These are phyloP conservation scores for Lasius fuliginosus DNA, from an alignment of 2,888 invertebrate genomes.

Conservation along the genomic window DNA sequence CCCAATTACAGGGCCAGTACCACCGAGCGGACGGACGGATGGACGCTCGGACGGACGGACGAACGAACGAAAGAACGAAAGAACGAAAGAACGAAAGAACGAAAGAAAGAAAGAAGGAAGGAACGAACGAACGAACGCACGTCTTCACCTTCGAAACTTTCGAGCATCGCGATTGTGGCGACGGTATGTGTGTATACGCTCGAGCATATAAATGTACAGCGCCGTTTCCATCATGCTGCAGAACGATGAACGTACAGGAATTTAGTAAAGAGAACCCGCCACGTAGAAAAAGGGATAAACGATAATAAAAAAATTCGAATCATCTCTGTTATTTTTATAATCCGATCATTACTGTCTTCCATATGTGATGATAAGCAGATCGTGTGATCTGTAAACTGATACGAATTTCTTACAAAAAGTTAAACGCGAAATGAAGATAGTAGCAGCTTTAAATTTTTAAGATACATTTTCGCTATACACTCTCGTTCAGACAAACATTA, in stretches of 20 bases:
- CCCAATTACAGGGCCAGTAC: slow-evolving; percentile 86
- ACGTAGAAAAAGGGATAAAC: slow-evolving; percentile 72
- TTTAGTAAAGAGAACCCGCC: slow-evolving; percentile 67
- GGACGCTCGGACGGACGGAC: slow-evolving; percentile 25
- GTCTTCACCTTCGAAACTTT: slow-evolving; percentile 82
- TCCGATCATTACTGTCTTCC: not conserved
- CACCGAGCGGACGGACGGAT: slow-evolving; percentile 78
- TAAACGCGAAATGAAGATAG: not conserved
- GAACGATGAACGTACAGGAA: slow-evolving; percentile 65
- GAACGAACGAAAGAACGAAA: slow-evolving; percentile 65
- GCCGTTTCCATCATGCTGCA: slow-evolving; percentile 64
- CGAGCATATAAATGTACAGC: slow-evolving; percentile 21
- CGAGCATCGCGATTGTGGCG: slow-evolving; percentile 77
- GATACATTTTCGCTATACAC: not conserved
- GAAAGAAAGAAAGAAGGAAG: slow-evolving; percentile 51
- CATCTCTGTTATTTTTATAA: slow-evolving; percentile 50
- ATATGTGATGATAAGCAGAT: slow-evolving; percentile 1
- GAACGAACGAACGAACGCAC: slow-evolving; percentile 80
- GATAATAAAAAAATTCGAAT: slow-evolving; percentile 66
- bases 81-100: slow-evolving; percentile 47
- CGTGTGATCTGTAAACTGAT: not conserved
- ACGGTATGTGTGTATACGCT: slow-evolving; percentile 57
- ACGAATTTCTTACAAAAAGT: not conserved
- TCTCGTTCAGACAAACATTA: not conserved
- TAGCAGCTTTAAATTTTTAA: not conserved